Evolutionary conservation across 2,113 vertebrate species (phyloP).

Genomic region (Nannobrachium achirus): DNA sequence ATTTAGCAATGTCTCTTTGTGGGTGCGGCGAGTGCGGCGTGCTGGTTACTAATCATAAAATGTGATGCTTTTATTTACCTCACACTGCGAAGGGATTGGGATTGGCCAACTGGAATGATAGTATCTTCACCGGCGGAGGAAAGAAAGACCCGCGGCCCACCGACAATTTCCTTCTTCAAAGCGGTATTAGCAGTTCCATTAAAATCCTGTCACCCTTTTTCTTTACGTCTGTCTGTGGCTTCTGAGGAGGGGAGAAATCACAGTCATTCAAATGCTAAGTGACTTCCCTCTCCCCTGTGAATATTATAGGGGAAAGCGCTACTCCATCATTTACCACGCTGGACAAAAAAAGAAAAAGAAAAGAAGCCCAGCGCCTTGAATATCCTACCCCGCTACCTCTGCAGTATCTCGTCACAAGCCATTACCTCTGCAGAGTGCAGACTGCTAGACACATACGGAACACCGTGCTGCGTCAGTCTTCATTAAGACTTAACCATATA

Average conservation of each 20-base stretch:
- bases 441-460: slow-evolving; percentile 60
- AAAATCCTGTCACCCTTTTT: slow-evolving; percentile 73
- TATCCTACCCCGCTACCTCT: slow-evolving; percentile 49
- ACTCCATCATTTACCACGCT: slow-evolving; percentile 60
- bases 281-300: slow-evolving; percentile 68
- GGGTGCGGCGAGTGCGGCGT: slow-evolving; percentile 26
- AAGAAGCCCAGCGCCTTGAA: slow-evolving; percentile 61
- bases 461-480: slow-evolving; percentile 61
- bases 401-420: slow-evolving; percentile 65
- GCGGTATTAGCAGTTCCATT: slow-evolving; percentile 78
- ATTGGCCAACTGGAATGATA: slow-evolving; percentile 53
- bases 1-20: slow-evolving; percentile 40
- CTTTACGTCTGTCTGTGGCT: slow-evolving; percentile 59
- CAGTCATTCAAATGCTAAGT: slow-evolving; percentile 80
- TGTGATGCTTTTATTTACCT: slow-evolving; percentile 62
- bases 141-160: slow-evolving; percentile 58
- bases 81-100: slow-evolving; percentile 39
- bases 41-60: slow-evolving; percentile 48
- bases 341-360: slow-evolving; percentile 26
- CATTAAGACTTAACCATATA: slow-evolving; percentile 59
- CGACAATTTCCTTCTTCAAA: slow-evolving; percentile 71
- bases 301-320: slow-evolving; percentile 66
- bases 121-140: slow-evolving; percentile 46
- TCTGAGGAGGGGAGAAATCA: slow-evolving; percentile 64
- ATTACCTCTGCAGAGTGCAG: slow-evolving; percentile 62